Percentiles rank a stretch among this genome's conserved stretches.
These are phyloP conservation scores for Phataginus tetradactyla DNA, from an alignment of 2,797 vertebrate species.

Conservation along the genomic window DNA sequence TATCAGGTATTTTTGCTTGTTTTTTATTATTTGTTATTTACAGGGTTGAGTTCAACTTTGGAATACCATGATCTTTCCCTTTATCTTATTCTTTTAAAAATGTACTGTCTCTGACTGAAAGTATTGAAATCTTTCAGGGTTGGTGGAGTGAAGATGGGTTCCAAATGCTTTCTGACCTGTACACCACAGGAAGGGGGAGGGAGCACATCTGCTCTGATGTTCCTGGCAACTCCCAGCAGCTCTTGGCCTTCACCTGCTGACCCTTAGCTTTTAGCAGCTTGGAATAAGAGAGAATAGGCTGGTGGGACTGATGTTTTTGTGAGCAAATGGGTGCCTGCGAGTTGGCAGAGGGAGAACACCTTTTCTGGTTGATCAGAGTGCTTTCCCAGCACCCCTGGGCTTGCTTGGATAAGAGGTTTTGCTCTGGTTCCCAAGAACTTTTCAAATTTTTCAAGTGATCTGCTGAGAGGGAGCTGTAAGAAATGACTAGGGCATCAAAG, in stretches of 20 bases:
- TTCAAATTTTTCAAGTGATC: slow-evolving; percentile 41
- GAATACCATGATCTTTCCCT: neutral
- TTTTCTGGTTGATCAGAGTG: neutral
- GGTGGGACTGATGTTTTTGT: neutral
- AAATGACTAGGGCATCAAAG: neutral
- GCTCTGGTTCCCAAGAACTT: slow-evolving; percentile 13
- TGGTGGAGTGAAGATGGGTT: neutral
- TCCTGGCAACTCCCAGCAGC: neutral
- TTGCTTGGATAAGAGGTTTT: slow-evolving; percentile 28
- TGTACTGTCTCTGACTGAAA: neutral
- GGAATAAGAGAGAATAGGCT: neutral
- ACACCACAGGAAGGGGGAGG: neutral
- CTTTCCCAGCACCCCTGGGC: neutral
- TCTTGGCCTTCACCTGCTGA: neutral
- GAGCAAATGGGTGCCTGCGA: neutral
- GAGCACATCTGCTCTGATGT: neutral
- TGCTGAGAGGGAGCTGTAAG: neutral
- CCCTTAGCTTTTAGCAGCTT: neutral
- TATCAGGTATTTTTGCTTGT: neutral
- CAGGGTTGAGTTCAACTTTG: neutral
- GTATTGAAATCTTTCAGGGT: neutral
- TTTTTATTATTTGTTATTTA: slow-evolving; percentile 26
- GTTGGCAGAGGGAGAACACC: neutral
- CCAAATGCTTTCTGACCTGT: neutral
- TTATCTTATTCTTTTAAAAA: neutral